Conservation (phyloP, 2,888 invertebrate species). For the Bombylius discolor region DNA sequence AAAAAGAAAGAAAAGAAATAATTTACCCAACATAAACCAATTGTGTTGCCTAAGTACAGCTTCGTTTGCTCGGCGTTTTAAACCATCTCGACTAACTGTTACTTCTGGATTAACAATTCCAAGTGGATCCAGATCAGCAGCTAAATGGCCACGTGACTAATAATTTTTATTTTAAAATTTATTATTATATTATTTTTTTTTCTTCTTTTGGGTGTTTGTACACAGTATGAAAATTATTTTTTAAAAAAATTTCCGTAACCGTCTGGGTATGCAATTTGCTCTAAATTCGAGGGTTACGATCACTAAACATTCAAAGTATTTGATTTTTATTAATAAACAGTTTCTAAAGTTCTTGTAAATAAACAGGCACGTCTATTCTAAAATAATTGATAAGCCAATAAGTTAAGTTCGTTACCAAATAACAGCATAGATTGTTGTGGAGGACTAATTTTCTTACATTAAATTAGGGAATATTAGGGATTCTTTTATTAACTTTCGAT, state of each 20-base stretch:
- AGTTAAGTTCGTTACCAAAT: too few species aligned
- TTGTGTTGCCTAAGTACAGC: constrained; percentile 36
- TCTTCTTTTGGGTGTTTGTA: neutral
- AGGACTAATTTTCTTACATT: too few species aligned
- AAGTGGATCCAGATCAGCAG: constrained; percentile 72
- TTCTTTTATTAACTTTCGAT: too few species aligned
- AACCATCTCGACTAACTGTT: constrained; percentile 34
- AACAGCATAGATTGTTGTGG: too few species aligned
- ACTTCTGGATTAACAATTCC: constrained; percentile 42
- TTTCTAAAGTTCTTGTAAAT: too few species aligned
- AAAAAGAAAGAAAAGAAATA: constrained; percentile 2
- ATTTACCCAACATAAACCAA: constrained; percentile 36
- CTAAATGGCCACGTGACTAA: constrained; percentile 69
- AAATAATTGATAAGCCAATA: too few species aligned
- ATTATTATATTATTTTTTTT: neutral
- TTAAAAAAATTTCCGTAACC: neutral
- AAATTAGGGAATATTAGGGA: too few species aligned
- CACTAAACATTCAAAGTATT: too few species aligned
- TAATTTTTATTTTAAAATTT: constrained; percentile 1
- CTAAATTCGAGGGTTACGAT: too few species aligned
- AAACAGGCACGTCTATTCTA: too few species aligned
- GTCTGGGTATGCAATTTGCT: too few species aligned
- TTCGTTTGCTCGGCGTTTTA: constrained; percentile 37
- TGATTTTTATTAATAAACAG: too few species aligned
- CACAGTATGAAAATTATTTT: neutral